Conservation (phyloP, 2,113 vertebrate genomes). For the Protobothrops flavoviridis region DNA sequence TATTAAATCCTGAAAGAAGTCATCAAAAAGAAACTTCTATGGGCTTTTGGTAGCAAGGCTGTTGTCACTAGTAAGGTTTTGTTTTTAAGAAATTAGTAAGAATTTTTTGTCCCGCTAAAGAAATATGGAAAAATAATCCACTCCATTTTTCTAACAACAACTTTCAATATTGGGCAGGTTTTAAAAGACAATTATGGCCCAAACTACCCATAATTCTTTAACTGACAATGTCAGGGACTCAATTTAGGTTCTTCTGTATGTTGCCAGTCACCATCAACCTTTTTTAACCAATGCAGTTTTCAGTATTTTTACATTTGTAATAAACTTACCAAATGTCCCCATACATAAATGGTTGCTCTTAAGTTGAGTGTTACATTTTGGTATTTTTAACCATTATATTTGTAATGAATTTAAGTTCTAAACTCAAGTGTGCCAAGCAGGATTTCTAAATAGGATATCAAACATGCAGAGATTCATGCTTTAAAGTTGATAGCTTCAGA, state of each 20-base stretch:
- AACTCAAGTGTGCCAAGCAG: not conserved
- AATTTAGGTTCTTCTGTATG: not conserved
- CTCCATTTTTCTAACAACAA: not conserved
- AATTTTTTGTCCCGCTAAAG: not conserved
- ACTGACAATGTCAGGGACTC: not conserved
- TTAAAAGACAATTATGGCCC: not conserved
- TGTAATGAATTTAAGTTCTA: not conserved
- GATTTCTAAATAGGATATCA: not conserved
- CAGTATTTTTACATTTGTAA: not conserved
- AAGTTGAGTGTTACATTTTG: not conserved
- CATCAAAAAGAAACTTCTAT: not conserved
- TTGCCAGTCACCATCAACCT: not conserved
- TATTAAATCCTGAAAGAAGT: not conserved
- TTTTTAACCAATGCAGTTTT: not conserved
- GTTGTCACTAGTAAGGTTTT: not conserved
- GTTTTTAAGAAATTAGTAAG: not conserved
- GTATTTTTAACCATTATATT: not conserved
- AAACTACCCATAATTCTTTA: not conserved
- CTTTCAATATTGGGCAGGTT: not conserved
- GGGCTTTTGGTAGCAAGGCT: not conserved
- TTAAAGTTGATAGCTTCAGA: not conserved
- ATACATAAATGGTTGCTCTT: not conserved
- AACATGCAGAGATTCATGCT: not conserved
- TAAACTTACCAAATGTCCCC: not conserved
- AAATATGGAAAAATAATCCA: not conserved